Base-by-base conservation (phyloP, 2,888 invertebrate genomes). In the Ametastegia equiseti region DNA sequence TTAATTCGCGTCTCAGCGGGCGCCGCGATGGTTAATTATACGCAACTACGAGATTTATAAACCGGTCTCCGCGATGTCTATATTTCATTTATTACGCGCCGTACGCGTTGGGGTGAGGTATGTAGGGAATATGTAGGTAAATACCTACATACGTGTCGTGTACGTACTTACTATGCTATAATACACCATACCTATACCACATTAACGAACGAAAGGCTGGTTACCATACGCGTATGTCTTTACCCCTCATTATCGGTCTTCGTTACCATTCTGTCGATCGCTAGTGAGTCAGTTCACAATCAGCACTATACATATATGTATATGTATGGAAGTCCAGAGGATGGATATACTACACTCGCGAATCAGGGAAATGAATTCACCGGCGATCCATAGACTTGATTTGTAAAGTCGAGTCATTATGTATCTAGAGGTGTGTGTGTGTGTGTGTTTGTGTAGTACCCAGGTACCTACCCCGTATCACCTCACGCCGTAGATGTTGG, bases 61-160 rank as follows among this genome's bases (percentile, higher is more conserved):
- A 75, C 75, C 75, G 75, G 75, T 75, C n/a, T n/a, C 36, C 50
- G 54, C 75, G 30, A 75, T 75, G 75, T 75, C 75, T 75, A 75
- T 75, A 75, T 75, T 75, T 75, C 75, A 75, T 47, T 71, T 47
- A 75, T 23, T 50, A 75, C 13, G 23, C 19, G 11, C 6, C 54
- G 50, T 36, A 4, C n/a, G n/a, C n/a, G n/a, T n/a, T n/a, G n/a
- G n/a, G n/a, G 23, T 15, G 3, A 7, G 39, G 36, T 65, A 65
- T 36, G 7, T 36, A 60, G 7, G 47, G n/a, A n/a, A n/a, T n/a
- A 4, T 13, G 7, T 47, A 47, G 13, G 15, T 47, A n/a, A n/a
- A n/a, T n/a, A n/a, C n/a, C n/a, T n/a, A n/a, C n/a, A n/a, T n/a
- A n/a, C n/a, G n/a, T n/a, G n/a, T n/a, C n/a, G n/a, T n/a, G n/a